A percentile compares a stretch with the other conserved stretches of the same genome.
Conservation (phyloP, 2,797 vertebrate genomes). For the Rhinichthys osculus region DNA sequence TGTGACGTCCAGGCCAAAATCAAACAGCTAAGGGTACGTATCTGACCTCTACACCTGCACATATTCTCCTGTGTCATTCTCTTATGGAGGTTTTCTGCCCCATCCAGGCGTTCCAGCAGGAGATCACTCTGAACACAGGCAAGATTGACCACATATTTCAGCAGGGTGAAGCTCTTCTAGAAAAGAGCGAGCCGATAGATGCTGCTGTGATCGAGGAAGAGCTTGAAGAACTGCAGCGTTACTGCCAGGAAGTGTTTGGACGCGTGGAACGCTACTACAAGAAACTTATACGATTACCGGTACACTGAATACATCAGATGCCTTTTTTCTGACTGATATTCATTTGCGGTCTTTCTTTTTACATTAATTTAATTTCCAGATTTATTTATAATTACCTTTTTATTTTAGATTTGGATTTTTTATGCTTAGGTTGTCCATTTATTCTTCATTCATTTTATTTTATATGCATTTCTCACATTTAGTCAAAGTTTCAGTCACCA, state of each 20-base stretch:
- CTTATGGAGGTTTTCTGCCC: background rate
- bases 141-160: constrained; percentile 92
- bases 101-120: constrained; percentile 93
- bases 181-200: constrained; percentile 94
- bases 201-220: constrained; percentile 95
- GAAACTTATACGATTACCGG: constrained; percentile 91
- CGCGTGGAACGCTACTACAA: constrained; percentile 95
- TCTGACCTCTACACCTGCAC: background rate
- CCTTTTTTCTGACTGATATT: background rate
- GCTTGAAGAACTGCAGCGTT: constrained; percentile 91
- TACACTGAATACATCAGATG: constrained; percentile 61
- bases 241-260: constrained; percentile 96
- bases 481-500: background rate
- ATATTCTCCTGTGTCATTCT: background rate
- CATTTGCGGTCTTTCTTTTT: background rate
- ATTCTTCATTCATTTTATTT: background rate
- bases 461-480: background rate
- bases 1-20: constrained; percentile 97
- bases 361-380: background rate
- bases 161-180: constrained; percentile 92
- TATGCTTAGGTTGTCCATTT: background rate
- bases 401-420: background rate
- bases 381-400: background rate
- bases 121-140: constrained; percentile 89
- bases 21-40: constrained; percentile 91